Evolutionary conservation across 2,888 invertebrate genomes (phyloP), one percentile per base, ranked within the genome.

Genomic region (Phengaris alcon): DNA sequence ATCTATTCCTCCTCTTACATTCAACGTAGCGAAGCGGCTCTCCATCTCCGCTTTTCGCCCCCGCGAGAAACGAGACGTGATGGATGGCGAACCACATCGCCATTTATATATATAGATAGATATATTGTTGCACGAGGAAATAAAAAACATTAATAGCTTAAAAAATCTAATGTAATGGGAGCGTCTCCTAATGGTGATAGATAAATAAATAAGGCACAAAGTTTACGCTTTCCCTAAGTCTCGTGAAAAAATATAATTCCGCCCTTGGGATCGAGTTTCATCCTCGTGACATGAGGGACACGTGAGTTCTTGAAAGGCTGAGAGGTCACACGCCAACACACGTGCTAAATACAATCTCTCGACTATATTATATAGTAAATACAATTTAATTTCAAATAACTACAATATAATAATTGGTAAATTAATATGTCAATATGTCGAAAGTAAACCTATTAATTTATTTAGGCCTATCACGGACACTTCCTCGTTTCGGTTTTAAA

Each of bases 171-270:
- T 22, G 12, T 64, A 64, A 10, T 35, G 35, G 12, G 10, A 12
- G 64, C 35, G 3, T 64, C 22, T 64, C 10, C 64, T 64, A 64
- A 12, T 44, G 9, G 3, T 35, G 13, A n/a, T 55, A 5, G n/a
- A 35, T 35, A 64, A 12, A 35, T 64, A 64, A 44, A 64, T 64
- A 35, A 35, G 52, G 12, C 52, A 12, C 52, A 6, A 6, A 48
- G 59, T 59, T 13, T 2, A 64, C 12, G 64, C 64, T 64, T 64
- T 35, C 64, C 35, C 64, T 10, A 35, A 35, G 35, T 44, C 35
- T 35, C 13, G 64, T 64, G 64, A 64, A 64, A 64, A 64, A n/a
- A n/a, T n/a, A 64, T 64, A 64, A 64, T 64, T 12, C 35, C 12
- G 6, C 64, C 35, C 35, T 64, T 64, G 15, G 64, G 64, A 35